A percentile compares a stretch with the other conserved stretches of the same genome.
phyloP scores from a whole-genome alignment of 1,140 invertebrate species.

The Musca domestica region DNA sequence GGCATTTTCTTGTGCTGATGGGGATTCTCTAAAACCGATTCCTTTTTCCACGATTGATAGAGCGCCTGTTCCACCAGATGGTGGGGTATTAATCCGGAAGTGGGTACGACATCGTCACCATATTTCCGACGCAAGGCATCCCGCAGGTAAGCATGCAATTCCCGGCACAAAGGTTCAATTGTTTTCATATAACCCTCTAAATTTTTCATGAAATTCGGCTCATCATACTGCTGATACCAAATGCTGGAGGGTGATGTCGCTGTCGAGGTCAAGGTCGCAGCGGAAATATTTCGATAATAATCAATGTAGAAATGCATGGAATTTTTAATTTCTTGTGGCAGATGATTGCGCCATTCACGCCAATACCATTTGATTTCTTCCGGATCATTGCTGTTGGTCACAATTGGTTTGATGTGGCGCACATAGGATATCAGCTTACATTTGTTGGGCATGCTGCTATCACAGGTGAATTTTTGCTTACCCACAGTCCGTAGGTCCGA shows the following conservation, averaged over 20 bases:
- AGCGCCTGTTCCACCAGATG: constrained; percentile 68
- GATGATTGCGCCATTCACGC: constrained; percentile 29
- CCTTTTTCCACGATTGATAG: constrained; percentile 32
- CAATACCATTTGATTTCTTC: constrained; percentile 31
- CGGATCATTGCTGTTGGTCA: constrained; percentile 28
- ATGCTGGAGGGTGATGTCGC: not conserved
- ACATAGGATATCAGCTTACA: constrained; percentile 22
- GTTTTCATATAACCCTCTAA: constrained; percentile 58
- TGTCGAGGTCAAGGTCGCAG: not conserved
- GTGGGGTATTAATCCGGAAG: constrained; percentile 79
- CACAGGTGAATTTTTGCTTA: constrained; percentile 24
- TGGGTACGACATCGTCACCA: constrained; percentile 63
- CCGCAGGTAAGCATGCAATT: constrained; percentile 83
- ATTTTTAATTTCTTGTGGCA: constrained; percentile 24
- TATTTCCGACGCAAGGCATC: constrained; percentile 68
- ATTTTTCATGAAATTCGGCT: constrained; percentile 55
- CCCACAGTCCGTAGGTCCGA: constrained; percentile 20
- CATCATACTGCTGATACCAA: constrained; percentile 57
- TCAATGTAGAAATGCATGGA: constrained; percentile 25
- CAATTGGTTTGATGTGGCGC: constrained; percentile 24
- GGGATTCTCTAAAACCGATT: constrained; percentile 26
- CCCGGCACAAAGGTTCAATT: constrained; percentile 75
- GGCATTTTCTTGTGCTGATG: constrained; percentile 26
- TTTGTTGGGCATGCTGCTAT: constrained; percentile 10
- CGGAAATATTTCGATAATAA: constrained; percentile 24